Evolutionary conservation across 2,113 vertebrate genomes (phyloP).

Genomic region (Aleadryas rufinucha): DNA sequence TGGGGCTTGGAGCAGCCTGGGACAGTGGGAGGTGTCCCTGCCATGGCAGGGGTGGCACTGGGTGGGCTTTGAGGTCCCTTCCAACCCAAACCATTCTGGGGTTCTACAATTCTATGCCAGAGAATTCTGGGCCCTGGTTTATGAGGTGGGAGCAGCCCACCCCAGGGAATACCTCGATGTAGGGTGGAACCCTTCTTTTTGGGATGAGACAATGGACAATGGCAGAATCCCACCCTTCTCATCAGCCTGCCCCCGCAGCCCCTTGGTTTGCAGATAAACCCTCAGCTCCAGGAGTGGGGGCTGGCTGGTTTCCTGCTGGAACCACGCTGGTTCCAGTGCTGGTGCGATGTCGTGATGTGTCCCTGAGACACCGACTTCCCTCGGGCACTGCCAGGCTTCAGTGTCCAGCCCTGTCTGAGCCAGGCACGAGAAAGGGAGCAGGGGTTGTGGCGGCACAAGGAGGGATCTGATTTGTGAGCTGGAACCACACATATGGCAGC

Average conservation of each 20-base stretch:
- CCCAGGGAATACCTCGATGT: too few species aligned
- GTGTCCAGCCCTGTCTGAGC: background rate
- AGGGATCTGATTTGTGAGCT: background rate
- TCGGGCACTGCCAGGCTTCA: fast-evolving
- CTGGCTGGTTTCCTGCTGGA: fast-evolving
- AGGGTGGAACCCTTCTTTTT: too few species aligned
- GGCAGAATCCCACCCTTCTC: background rate
- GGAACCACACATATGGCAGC: fast-evolving
- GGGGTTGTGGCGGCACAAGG: background rate
- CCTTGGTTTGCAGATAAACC: fast-evolving
- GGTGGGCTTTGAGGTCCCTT: too few species aligned
- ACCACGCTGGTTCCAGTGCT: fast-evolving
- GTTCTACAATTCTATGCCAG: too few species aligned
- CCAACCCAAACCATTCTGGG: too few species aligned
- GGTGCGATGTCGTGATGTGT: fast-evolving
- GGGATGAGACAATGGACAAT: too few species aligned
- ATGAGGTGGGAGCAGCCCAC: too few species aligned
- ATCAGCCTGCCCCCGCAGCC: background rate
- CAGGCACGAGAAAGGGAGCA: background rate
- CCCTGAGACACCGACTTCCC: background rate
- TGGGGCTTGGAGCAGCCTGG: too few species aligned
- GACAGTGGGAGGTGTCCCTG: too few species aligned
- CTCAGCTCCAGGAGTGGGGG: fast-evolving
- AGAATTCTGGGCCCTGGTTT: too few species aligned
- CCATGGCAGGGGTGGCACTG: too few species aligned